These are phyloP conservation scores for Apis mellifera DNA, from an alignment of 1,140 invertebrate genomes.

Conservation along the genomic window DNA sequence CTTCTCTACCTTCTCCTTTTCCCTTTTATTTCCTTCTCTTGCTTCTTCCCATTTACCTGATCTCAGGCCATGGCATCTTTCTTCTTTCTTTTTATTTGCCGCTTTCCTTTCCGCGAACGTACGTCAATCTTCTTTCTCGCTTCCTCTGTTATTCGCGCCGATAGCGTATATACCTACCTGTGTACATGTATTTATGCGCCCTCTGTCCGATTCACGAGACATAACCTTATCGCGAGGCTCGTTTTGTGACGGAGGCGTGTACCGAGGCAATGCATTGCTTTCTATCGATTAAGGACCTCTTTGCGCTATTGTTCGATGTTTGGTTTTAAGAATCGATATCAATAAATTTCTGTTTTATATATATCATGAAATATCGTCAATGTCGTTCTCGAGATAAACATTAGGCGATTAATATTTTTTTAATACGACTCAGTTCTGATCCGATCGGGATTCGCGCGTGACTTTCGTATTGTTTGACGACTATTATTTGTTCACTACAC, in stretches of 20 bases:
- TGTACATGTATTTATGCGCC: background rate
- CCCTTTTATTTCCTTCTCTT: background rate
- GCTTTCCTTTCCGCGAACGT: constrained; percentile 24
- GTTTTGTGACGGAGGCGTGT: constrained; percentile 47
- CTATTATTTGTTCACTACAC: background rate
- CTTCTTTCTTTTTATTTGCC: background rate
- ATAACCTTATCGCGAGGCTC: constrained; percentile 52
- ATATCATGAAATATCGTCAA: no score
- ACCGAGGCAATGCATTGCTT: constrained; percentile 57
- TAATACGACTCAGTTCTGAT: background rate
- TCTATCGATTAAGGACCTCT: constrained; percentile 63
- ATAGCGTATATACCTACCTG: background rate
- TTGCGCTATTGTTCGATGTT: constrained; percentile 54
- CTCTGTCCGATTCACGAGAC: constrained; percentile 45
- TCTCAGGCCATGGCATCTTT: background rate
- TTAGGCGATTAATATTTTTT: background rate
- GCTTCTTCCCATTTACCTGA: background rate
- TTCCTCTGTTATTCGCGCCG: constrained; percentile 37
- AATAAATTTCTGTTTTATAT: background rate
- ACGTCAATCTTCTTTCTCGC: constrained; percentile 16
- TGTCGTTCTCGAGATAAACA: background rate
- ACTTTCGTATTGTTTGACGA: background rate
- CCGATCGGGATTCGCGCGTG: background rate
- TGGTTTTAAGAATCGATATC: constrained; percentile 11
- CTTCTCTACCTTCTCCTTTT: background rate